Conservation (phyloP, 2,113 vertebrate species). For the Telmatochromis sp. region DNA sequence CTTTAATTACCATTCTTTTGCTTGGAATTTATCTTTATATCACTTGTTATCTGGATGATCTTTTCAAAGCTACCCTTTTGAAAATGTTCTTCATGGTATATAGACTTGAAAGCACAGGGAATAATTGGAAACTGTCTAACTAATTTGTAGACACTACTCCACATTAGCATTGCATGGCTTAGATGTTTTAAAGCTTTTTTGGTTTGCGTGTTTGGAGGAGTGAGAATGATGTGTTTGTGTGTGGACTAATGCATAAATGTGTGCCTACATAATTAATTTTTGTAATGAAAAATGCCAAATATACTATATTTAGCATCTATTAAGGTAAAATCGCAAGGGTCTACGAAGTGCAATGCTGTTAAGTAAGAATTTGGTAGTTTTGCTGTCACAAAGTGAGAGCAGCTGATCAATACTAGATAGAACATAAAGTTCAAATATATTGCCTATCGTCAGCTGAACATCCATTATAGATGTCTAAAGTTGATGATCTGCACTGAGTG, state of each 20-base stretch:
- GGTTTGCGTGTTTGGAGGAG: background rate
- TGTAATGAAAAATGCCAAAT: background rate
- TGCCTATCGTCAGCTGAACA: background rate
- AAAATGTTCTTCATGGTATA: background rate
- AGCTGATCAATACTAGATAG: background rate
- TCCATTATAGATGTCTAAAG: background rate
- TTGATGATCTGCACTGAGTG: background rate
- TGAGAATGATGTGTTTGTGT: background rate
- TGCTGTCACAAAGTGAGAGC: background rate
- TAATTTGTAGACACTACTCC: background rate
- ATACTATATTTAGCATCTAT: background rate
- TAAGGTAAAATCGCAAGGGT: background rate
- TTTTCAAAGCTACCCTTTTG: background rate
- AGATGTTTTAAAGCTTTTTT: background rate
- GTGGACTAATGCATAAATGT: background rate
- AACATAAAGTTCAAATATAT: background rate
- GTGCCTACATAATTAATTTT: background rate
- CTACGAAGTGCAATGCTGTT: background rate
- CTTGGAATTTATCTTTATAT: background rate
- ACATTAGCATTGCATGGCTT: constrained; percentile 18
- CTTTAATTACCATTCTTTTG: background rate
- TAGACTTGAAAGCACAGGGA: background rate
- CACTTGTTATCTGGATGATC: background rate
- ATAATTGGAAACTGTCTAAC: constrained; percentile 48
- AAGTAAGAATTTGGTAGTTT: background rate